Evolutionary conservation across 2,113 vertebrate species (phyloP), one percentile per base, ranked within the genome.

Genomic region (Rhinolophus sinicus): DNA sequence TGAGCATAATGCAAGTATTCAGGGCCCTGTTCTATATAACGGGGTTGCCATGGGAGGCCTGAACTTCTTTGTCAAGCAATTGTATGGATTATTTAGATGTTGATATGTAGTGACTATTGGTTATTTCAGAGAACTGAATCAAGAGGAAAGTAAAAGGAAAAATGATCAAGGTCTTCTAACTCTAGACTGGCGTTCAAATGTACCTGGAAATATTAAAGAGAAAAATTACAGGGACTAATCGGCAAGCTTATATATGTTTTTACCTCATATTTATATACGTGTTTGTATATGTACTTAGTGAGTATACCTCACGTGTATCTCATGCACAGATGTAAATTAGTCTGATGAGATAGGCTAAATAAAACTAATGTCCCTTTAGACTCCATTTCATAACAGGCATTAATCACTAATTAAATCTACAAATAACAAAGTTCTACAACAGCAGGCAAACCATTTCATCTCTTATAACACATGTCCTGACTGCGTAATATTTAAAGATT

Each of bases 341-440:
- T 69, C 28, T 64, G 58, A 60, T 19, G 6, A 38, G 13, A 16
- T 21, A 47, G 62, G 54, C 47, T 52, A 88, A 91, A 69, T 47
- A 90, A 87, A 96, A 91, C 58, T 81, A 81, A 82, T 26, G 7
- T 72, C 8, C 28, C 62, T 81, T 38, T 72, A 58, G 54, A 78
- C 13, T 94, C 76, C 50, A 75, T 75, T 94, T 93, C 91, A 80
- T 38, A 81, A 24, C 40, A 50, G 50, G 6, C 24, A 69, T 78
- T 69, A 87, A 69, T 94, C 67, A 91, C 15, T 44, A 92, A 83
- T 85, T 89, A 91, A 76, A 80, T 76, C 50, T 73, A 77, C 11
- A 77, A 78, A 83, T 58, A 95, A 52, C 69, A n/a, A 95, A 86
- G 10, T 54, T 75, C 54, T 95, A 1, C 56, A 81, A 82, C 15